Conservation (phyloP, 2,113 vertebrate genomes). For the Tragulus kanchil region DNA sequence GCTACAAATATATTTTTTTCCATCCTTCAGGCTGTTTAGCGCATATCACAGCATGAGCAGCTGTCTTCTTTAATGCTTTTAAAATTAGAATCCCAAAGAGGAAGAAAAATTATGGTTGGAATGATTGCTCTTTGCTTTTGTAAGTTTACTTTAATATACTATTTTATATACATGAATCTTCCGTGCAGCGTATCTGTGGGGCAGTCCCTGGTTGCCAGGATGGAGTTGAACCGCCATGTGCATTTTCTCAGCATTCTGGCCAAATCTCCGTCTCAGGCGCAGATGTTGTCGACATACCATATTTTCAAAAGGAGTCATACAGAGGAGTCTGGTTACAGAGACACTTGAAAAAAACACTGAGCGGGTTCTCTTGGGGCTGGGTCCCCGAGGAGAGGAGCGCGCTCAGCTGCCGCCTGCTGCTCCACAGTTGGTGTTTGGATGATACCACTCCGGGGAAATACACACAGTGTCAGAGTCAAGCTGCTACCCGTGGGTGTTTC, state of each 20-base stretch:
- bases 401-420: conserved; percentile 74
- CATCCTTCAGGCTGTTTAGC: conserved; percentile 92
- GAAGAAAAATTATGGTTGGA: conserved; percentile 91
- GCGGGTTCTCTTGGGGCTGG: too few species aligned
- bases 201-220: conserved; percentile 78
- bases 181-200: conserved; percentile 82
- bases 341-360: too few species aligned
- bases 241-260: conserved; percentile 77
- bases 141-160: conserved; percentile 92
- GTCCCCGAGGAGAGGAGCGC: conserved; percentile 77
- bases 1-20: conserved; percentile 93
- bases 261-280: conserved; percentile 79
- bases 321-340: conserved; percentile 48
- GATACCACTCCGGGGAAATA: conserved; percentile 83
- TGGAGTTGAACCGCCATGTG: conserved; percentile 78
- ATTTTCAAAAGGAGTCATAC: conserved; percentile 71
- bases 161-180: conserved; percentile 91
- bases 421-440: conserved; percentile 72
- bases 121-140: conserved; percentile 92
- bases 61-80: conserved; percentile 93
- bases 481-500: conserved; percentile 84
- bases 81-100: conserved; percentile 93
- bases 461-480: conserved; percentile 86
- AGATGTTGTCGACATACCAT: conserved; percentile 79
- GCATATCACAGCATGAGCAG: conserved; percentile 92